Conservation (phyloP, 2,888 invertebrate genomes). For the Drosophila leonis region DNA sequence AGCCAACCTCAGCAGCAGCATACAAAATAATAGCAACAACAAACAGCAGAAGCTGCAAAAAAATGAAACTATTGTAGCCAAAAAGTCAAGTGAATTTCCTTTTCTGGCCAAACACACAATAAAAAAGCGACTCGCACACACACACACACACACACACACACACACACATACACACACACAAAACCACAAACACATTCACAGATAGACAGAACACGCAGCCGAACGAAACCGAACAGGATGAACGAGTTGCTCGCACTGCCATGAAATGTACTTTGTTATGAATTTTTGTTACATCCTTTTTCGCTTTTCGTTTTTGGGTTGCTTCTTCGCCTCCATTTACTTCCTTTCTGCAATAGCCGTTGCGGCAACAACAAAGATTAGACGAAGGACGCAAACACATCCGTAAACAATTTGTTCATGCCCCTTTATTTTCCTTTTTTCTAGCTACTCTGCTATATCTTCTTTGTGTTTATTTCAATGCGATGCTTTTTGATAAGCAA, state of each 20-base stretch:
- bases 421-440: slow-evolving; percentile 47
- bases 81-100: slow-evolving; percentile 79
- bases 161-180: slow-evolving; percentile 14
- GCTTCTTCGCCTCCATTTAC: slow-evolving; percentile 35
- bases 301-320: slow-evolving; percentile 46
- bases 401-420: slow-evolving; percentile 80
- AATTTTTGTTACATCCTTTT: slow-evolving; percentile 76
- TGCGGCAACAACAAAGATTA: slow-evolving; percentile 49
- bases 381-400: slow-evolving; percentile 76
- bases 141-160: slow-evolving; percentile 12
- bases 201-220: slow-evolving; percentile 12
- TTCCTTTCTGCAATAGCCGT: slow-evolving; percentile 47
- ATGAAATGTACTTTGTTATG: slow-evolving; percentile 80
- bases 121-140: slow-evolving; percentile 33
- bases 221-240: slow-evolving; percentile 54
- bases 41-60: slow-evolving; percentile 13
- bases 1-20: slow-evolving; percentile 44
- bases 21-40: slow-evolving; percentile 37
- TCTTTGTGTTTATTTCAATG: slow-evolving; percentile 66
- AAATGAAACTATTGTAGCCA: slow-evolving; percentile 66
- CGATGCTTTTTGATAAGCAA: slow-evolving; percentile 66
- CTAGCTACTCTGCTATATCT: slow-evolving; percentile 39
- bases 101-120: slow-evolving; percentile 47
- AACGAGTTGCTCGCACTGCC: slow-evolving; percentile 63
- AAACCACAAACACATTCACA: slow-evolving; percentile 15